Conservation (phyloP, 2,797 vertebrate genomes). For the Syngnathus acus region DNA sequence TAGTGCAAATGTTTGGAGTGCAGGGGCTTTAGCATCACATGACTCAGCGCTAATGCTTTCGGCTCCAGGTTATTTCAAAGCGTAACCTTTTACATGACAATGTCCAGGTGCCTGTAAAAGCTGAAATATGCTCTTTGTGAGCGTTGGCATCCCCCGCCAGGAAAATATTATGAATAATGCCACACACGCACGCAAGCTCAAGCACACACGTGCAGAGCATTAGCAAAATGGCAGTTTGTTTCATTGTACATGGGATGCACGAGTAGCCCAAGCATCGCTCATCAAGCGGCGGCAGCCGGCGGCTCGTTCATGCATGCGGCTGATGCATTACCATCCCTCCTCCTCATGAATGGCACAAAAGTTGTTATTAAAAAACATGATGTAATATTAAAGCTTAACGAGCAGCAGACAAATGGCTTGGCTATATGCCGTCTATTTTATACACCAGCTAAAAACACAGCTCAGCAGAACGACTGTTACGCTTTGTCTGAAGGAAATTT, state of each 20-base stretch:
- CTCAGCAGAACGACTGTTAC: no score
- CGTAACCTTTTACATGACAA: constrained; percentile 32
- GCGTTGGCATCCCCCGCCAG: constrained; percentile 17
- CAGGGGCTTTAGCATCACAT: constrained; percentile 4
- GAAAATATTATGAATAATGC: constrained; percentile 27
- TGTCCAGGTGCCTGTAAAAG: constrained; percentile 44
- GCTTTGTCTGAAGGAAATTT: no score
- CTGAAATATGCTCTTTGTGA: constrained; percentile 30
- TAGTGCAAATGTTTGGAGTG: not conserved
- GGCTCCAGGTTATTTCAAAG: constrained; percentile 36
- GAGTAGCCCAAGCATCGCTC: not conserved
- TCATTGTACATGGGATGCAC: not conserved
- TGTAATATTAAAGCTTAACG: constrained; percentile 1
- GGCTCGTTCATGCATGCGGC: not conserved
- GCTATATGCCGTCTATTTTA: not conserved
- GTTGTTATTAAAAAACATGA: constrained; percentile 1
- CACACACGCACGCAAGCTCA: not conserved
- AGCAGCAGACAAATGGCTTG: constrained; percentile 1
- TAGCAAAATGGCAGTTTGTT: not conserved
- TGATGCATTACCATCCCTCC: not conserved
- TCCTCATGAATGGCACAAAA: not conserved
- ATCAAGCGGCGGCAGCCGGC: not conserved
- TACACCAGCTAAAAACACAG: not conserved
- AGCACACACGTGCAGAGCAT: not conserved
- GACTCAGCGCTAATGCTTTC: not conserved